Conservation (phyloP, 2,113 vertebrate species). For the Bagarius yarrelli region DNA sequence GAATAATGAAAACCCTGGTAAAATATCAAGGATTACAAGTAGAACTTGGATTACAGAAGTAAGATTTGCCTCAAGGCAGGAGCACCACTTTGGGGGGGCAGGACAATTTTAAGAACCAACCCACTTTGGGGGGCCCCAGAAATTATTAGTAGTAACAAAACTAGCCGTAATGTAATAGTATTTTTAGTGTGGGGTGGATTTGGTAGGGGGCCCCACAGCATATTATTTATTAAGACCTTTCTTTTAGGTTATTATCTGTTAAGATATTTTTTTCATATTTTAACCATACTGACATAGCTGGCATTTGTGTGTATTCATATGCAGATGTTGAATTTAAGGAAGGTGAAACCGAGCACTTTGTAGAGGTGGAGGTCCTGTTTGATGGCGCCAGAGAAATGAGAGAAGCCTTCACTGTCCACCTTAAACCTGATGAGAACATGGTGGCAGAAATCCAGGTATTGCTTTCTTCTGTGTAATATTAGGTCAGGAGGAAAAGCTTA, state of each 20-base stretch:
- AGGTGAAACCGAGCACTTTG: conserved; percentile 81
- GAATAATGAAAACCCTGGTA: background rate
- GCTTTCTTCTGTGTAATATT: background rate
- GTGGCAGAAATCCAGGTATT: conserved; percentile 87
- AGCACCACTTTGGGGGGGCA: too few relatives aligned
- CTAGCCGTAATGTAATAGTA: too few relatives aligned
- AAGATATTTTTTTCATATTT: background rate
- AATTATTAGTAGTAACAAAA: too few relatives aligned
- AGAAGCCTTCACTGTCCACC: conserved; percentile 91
- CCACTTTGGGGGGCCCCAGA: too few relatives aligned
- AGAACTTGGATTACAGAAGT: background rate
- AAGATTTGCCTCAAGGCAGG: background rate
- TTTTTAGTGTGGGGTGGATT: too few relatives aligned
- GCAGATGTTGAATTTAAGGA: conserved; percentile 88
- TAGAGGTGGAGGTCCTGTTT: conserved; percentile 86
- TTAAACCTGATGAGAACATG: conserved; percentile 93
- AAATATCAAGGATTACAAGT: background rate
- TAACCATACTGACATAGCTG: background rate
- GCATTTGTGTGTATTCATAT: conserved; percentile 46
- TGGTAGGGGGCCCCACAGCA: too few relatives aligned
- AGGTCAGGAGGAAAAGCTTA: background rate
- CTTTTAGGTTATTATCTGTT: too few relatives aligned
- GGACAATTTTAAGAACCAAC: too few relatives aligned
- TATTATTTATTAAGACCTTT: too few relatives aligned
- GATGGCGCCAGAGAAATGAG: conserved; percentile 88